Conservation (phyloP, 2,888 invertebrate species). For the Pogonocherus hispidulus region DNA sequence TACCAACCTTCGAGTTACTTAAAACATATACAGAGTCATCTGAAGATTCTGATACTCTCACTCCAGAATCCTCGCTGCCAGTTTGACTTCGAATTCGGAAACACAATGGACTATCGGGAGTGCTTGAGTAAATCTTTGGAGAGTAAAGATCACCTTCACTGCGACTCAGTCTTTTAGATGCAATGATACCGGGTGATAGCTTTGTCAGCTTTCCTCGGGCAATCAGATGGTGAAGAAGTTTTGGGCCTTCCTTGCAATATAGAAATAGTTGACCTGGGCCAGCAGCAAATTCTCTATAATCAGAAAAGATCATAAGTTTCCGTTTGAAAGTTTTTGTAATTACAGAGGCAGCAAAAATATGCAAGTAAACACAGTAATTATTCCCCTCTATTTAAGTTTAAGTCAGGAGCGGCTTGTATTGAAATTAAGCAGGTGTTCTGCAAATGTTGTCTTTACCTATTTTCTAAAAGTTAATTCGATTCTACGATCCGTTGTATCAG, state of each 20-base stretch:
- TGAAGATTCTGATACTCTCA: conserved; percentile 63
- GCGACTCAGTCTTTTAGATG: conserved; percentile 65
- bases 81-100: conserved; percentile 61
- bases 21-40: conserved; percentile 61
- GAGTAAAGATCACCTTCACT: conserved; percentile 70
- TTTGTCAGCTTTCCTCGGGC: conserved; percentile 67
- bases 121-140: conserved; percentile 42
- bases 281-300: conserved; percentile 69
- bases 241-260: conserved; percentile 69
- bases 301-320: too few species aligned
- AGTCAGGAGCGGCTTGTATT: too few species aligned
- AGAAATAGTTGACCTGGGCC: conserved; percentile 71
- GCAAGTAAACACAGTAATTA: too few species aligned
- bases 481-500: too few species aligned
- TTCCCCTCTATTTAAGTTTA: too few species aligned
- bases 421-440: too few species aligned
- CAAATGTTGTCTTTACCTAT: too few species aligned
- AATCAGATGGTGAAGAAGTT: conserved; percentile 68
- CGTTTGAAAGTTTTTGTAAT: too few species aligned
- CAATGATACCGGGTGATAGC: conserved; percentile 37
- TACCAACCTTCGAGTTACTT: conserved; percentile 62
- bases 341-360: too few species aligned
- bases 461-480: too few species aligned
- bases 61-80: conserved; percentile 65
- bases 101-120: conserved; percentile 60